Base-by-base conservation (phyloP, 2,888 invertebrate species). In the Caenorhabditis afra region DNA sequence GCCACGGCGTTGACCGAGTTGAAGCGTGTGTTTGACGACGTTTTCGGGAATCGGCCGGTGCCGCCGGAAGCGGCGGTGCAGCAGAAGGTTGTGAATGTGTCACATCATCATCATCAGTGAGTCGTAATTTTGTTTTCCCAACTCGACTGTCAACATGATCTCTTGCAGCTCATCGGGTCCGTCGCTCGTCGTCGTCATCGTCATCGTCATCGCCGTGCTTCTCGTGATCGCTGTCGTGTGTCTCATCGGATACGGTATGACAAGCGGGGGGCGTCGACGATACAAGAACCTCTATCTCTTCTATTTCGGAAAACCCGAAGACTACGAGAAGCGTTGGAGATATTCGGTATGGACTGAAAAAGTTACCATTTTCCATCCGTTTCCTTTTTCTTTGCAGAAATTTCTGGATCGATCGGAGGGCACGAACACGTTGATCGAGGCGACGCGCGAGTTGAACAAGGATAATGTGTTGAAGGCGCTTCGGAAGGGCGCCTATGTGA, bases 281-380 rank as follows among this genome's bases (percentile, higher is more conserved):
- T 61, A 61, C 11, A 41, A 12, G 5, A 45, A 52, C 18, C 11
- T 20, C 20, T 70, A n/a, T 0, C 16, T 70, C 0, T 61, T 37
- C 35, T 70, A 70, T 29, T 52, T 70, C 45, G 50, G 50, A 12
- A 53, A 61, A 5, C n/a, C n/a, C 20, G 20, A 20, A 7, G 37
- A 45, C 22, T 70, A 45, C 10, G 68, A 70, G 35, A 59, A 50
- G 22, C 41, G 68, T 18, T 70, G 68, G 68, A 70, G 68, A 29
- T 70, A 70, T 41, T 52, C 68, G 18, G 59, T 70, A n/a, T 59
- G 68, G n/a, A n/a, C n/a, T 37, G 7, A 8, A 11, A 37, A 11
- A 5, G 37, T 5, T 37, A 11, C 37, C n/a, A n/a, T n/a, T n/a
- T n/a, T n/a, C n/a, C n/a, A n/a, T n/a, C n/a, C n/a, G n/a, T n/a